These are phyloP conservation scores for Pachyuromys duprasi DNA, from an alignment of 2,797 vertebrate species.

Conservation along the genomic window DNA sequence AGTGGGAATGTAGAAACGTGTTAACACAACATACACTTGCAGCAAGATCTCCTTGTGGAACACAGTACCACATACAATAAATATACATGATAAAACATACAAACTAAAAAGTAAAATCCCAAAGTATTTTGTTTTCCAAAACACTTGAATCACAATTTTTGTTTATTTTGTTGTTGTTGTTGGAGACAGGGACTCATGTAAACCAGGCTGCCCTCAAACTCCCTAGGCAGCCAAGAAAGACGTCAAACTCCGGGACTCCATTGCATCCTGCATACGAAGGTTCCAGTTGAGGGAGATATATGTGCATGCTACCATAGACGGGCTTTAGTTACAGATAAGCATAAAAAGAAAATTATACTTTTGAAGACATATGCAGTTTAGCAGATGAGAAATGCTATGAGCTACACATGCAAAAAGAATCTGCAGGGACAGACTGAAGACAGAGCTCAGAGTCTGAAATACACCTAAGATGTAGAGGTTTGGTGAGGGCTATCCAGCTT, in stretches of 20 bases:
- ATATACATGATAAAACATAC: background rate
- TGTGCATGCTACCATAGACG: background rate
- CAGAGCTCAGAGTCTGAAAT: slow-evolving; percentile 18
- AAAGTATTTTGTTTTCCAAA: background rate
- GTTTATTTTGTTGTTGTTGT: background rate
- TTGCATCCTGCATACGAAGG: background rate
- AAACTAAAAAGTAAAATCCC: background rate
- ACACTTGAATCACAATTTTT: slow-evolving; percentile 27
- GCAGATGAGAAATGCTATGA: slow-evolving; percentile 36
- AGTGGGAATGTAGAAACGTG: no score
- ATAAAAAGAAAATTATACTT: slow-evolving; percentile 45
- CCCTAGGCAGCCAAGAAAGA: background rate
- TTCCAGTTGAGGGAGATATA: background rate
- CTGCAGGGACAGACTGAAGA: background rate
- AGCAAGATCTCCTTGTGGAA: background rate
- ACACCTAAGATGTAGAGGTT: background rate
- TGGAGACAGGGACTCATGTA: background rate
- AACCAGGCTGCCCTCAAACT: background rate
- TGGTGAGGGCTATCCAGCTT: background rate
- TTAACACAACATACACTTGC: background rate
- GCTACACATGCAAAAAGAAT: background rate
- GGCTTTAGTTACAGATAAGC: background rate
- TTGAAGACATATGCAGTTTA: background rate
- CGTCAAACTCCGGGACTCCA: background rate
- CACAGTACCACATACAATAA: background rate